A percentile compares a stretch with the other conserved stretches of the same genome.
These are phyloP conservation scores for Prunella himalayana DNA, from an alignment of 2,113 vertebrate genomes.

Conservation along the genomic window DNA sequence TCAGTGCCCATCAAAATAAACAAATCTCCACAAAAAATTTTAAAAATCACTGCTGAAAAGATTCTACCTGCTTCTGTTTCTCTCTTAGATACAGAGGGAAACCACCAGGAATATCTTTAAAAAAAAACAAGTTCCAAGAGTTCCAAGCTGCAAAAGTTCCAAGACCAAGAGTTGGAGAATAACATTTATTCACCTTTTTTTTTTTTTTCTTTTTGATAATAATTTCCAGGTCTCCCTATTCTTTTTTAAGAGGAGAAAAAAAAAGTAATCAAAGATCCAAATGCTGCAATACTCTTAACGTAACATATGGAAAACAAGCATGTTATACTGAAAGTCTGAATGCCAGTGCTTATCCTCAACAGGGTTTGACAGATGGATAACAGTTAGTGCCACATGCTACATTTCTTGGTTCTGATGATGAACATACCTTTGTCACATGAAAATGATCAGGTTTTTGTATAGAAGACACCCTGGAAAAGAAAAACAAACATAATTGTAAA, in stretches of 20 bases:
- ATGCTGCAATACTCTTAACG: not conserved
- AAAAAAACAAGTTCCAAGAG: not conserved
- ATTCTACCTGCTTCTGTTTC: not conserved
- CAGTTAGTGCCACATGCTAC: not conserved
- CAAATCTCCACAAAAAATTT: not conserved
- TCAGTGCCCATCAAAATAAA: not conserved
- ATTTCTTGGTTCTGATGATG: not conserved
- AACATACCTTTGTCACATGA: conserved; percentile 82
- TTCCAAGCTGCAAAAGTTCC: not conserved
- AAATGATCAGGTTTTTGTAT: conserved; percentile 77
- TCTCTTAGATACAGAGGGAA: not conserved
- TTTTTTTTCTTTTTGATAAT: not conserved
- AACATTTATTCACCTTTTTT: not conserved
- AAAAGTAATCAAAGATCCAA: not conserved
- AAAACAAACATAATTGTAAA: not conserved
- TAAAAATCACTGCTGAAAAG: accelerated
- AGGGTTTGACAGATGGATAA: not conserved
- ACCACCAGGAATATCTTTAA: not conserved
- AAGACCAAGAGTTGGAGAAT: not conserved
- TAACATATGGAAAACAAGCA: not conserved
- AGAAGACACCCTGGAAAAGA: conserved; percentile 74
- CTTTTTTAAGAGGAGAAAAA: accelerated
- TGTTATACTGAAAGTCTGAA: not conserved
- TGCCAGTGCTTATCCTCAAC: not conserved
- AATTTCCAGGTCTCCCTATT: not conserved